These are phyloP conservation scores for Glandiceps talaboti DNA, from an alignment of 53 echinoderm and acorn worm genomes.

Conservation along the genomic window DNA sequence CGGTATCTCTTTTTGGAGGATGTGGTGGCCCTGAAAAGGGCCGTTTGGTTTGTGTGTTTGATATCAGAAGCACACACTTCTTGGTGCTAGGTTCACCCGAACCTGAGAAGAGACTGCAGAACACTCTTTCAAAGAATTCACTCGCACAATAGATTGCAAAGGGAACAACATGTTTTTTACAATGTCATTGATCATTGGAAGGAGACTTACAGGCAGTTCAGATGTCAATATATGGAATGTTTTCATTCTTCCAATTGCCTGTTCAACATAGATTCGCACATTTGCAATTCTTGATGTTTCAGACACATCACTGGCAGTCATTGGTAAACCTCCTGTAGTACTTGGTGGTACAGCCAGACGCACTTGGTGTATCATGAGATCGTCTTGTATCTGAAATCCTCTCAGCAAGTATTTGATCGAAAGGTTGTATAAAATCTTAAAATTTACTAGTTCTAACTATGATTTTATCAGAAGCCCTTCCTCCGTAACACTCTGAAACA, in stretches of 20 bases:
- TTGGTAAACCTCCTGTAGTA: background rate
- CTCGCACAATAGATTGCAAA: background rate
- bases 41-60: too few relatives aligned
- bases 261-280: background rate
- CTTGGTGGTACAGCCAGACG: background rate
- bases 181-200: background rate
- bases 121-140: too few relatives aligned
- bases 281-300: background rate
- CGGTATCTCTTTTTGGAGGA: too few relatives aligned
- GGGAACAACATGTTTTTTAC: background rate
- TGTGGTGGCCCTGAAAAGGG: too few relatives aligned
- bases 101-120: too few relatives aligned
- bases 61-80: too few relatives aligned
- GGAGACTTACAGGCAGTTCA: background rate
- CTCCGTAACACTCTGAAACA: background rate
- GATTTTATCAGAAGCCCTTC: background rate
- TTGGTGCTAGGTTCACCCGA: too few relatives aligned
- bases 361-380: background rate
- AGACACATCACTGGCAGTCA: background rate
- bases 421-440: background rate
- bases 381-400: background rate
- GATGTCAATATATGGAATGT: background rate
- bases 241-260: background rate
- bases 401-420: background rate
- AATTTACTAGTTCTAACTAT: background rate